Conservation (phyloP, 2,797 vertebrate species). For the Esox lucius region DNA sequence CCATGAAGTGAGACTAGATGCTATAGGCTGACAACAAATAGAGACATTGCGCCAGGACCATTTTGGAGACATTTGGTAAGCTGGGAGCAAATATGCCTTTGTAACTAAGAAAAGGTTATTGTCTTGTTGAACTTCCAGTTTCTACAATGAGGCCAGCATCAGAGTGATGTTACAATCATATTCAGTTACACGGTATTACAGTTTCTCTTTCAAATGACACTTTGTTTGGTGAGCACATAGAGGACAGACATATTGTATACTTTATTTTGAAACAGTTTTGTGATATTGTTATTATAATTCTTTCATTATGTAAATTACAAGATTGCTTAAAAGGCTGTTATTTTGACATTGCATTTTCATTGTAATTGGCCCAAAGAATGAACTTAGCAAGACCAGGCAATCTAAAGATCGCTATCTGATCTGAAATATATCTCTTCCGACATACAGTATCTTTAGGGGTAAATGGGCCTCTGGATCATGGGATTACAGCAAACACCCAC, state of each 20-base stretch:
- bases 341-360: neutral
- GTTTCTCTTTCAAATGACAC: neutral
- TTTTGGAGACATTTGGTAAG: no score
- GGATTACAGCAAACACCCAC: neutral
- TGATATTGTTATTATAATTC: neutral
- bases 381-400: neutral
- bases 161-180: neutral
- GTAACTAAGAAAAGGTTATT: neutral
- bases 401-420: neutral
- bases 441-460: neutral
- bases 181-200: neutral
- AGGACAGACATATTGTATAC: no score
- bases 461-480: neutral
- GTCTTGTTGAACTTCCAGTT: neutral
- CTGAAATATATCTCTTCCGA: no score
- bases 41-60: neutral
- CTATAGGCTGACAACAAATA: neutral
- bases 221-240: neutral
- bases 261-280: neutral
- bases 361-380: neutral
- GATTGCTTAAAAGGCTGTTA: neutral
- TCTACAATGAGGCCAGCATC: neutral
- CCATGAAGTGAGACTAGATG: neutral
- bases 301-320: neutral
- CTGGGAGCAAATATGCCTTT: neutral